phyloP scores from a whole-genome alignment of 1,140 invertebrate species.

The Drosophila athabasca region DNA sequence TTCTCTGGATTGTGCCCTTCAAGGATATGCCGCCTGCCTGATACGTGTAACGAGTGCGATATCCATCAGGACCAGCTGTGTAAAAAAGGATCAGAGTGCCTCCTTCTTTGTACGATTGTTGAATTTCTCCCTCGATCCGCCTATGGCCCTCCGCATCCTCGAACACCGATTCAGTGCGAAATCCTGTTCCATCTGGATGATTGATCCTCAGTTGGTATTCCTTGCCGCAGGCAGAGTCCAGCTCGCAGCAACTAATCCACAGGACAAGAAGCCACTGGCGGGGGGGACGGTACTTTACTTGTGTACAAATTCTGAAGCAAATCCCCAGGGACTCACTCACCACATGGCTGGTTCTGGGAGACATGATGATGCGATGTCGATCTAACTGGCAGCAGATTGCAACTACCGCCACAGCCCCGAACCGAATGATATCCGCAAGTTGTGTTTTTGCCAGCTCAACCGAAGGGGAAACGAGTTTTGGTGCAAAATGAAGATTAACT shows the following conservation, averaged over 20 bases:
- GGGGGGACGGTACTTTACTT: background rate
- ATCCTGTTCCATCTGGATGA: constrained; percentile 27
- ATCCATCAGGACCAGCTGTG: constrained; percentile 22
- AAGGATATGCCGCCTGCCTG: background rate
- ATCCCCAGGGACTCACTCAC: constrained; percentile 17
- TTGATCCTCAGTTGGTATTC: constrained; percentile 14
- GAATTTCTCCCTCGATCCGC: constrained; percentile 19
- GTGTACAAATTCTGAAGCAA: background rate
- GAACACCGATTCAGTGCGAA: constrained; percentile 5
- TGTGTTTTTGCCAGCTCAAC: background rate
- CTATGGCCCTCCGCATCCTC: constrained; percentile 6
- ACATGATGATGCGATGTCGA: constrained; percentile 41
- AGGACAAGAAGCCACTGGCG: constrained; percentile 24
- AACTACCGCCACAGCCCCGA: constrained; percentile 19
- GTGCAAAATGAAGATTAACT: constrained; percentile 25
- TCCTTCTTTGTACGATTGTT: constrained; percentile 3
- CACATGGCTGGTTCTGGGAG: background rate
- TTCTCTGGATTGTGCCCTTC: constrained; percentile 3
- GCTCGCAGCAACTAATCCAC: constrained; percentile 1
- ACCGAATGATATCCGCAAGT: background rate
- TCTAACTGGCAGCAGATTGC: constrained; percentile 3
- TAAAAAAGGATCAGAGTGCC: constrained; percentile 3
- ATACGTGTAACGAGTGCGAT: constrained; percentile 3
- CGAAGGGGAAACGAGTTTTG: constrained; percentile 16
- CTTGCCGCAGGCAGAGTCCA: background rate